phyloP scores from a whole-genome alignment of 2,888 invertebrate genomes.

The Leptinotarsa rubiginosa region DNA sequence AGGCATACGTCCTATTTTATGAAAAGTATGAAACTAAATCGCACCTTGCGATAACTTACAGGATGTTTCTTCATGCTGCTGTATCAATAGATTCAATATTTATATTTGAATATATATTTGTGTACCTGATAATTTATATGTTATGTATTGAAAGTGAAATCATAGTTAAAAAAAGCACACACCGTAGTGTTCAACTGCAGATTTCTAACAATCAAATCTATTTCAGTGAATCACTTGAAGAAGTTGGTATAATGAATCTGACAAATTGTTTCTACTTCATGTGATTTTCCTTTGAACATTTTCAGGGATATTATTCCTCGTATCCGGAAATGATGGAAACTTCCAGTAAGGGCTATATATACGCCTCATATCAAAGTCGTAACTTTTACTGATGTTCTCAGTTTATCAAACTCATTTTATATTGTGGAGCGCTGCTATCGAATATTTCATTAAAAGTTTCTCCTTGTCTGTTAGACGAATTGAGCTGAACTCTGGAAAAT shows the following conservation, averaged over 20 bases:
- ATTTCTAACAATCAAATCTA: neutral
- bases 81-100: too few species aligned
- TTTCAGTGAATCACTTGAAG: neutral
- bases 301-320: conserved; percentile 14
- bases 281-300: neutral
- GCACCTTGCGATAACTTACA: too few species aligned
- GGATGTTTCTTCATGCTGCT: too few species aligned
- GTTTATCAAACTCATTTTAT: conserved; percentile 42
- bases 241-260: neutral
- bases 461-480: conserved; percentile 9
- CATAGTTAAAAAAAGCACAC: too few species aligned
- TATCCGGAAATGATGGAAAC: conserved; percentile 25
- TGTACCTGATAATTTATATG: too few species aligned
- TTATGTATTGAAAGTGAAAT: too few species aligned
- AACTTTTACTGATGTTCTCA: conserved; percentile 36
- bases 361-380: conserved; percentile 33
- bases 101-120: too few species aligned
- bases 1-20: too few species aligned
- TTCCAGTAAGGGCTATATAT: conserved; percentile 21
- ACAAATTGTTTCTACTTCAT: conserved; percentile 7
- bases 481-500: conserved; percentile 13
- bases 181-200: too few species aligned
- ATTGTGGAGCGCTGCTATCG: conserved; percentile 19
- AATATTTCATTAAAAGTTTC: conserved; percentile 28
- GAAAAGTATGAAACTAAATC: too few species aligned